Percentiles rank a stretch among this genome's conserved stretches.
phyloP scores from a whole-genome alignment of 2,888 invertebrate genomes.

The Urechis unicinctus region DNA sequence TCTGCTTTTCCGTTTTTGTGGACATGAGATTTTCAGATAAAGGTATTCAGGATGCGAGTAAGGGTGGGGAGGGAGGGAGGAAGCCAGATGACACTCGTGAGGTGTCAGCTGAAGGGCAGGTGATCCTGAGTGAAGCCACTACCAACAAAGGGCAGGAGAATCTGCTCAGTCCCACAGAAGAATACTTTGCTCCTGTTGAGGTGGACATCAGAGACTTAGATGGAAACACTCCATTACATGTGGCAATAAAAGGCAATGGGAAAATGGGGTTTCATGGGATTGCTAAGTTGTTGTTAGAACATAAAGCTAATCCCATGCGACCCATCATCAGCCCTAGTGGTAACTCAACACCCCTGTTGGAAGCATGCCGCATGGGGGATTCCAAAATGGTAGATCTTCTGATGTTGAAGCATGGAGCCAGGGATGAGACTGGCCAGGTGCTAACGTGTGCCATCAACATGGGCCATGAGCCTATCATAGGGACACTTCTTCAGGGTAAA shows the following conservation, averaged over 20 bases:
- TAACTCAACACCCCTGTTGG: conserved; percentile 54
- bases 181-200: conserved; percentile 14
- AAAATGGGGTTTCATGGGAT: conserved; percentile 53
- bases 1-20: conserved; percentile 15
- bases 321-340: conserved; percentile 53
- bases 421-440: conserved; percentile 78
- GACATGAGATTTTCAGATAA: not conserved
- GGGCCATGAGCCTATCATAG: conserved; percentile 62
- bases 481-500: conserved; percentile 66
- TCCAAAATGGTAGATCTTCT: conserved; percentile 69
- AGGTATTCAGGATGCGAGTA: not conserved
- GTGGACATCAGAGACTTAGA: conserved; percentile 20
- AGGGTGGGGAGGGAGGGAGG: not conserved
- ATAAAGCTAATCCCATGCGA: conserved; percentile 78
- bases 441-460: conserved; percentile 68
- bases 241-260: conserved; percentile 27
- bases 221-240: conserved; percentile 32
- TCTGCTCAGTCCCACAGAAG: too few species aligned
- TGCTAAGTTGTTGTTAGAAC: conserved; percentile 67
- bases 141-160: too few species aligned
- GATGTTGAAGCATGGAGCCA: conserved; percentile 72
- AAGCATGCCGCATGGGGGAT: conserved; percentile 66
- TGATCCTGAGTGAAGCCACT: too few species aligned
- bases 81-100: not conserved
- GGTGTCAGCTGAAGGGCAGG: not conserved